phyloP scores from a whole-genome alignment of 2,797 vertebrate species.

The Cossypha dichroa region DNA sequence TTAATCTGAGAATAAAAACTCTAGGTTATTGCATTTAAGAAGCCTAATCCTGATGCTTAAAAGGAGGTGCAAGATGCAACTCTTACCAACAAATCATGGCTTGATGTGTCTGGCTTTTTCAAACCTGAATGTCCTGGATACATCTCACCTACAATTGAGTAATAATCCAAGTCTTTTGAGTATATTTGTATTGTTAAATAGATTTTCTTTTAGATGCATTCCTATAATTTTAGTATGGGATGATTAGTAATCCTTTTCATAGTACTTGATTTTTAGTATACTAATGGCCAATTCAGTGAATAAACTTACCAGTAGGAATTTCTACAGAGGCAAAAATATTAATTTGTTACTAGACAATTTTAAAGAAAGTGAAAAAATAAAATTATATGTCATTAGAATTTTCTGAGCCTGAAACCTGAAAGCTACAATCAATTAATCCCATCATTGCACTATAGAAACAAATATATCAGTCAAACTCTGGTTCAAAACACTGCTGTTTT shows the following conservation, averaged over 20 bases:
- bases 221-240: not conserved
- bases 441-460: not conserved
- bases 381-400: not conserved
- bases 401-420: not conserved
- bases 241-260: not conserved
- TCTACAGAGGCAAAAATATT: not conserved
- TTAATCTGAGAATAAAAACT: not conserved
- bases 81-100: not conserved
- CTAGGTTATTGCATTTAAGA: not conserved
- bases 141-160: not conserved
- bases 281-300: too few species aligned
- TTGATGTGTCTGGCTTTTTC: not conserved
- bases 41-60: not conserved
- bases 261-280: not conserved
- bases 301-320: not conserved
- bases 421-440: not conserved
- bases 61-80: not conserved
- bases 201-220: not conserved
- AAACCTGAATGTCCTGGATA: not conserved
- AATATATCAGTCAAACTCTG: not conserved
- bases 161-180: not conserved
- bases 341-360: not conserved
- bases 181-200: not conserved
- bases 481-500: not conserved
- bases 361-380: not conserved